Percentiles rank a stretch among this genome's conserved stretches.
Conservation (phyloP, 1,140 invertebrate genomes). For the Megalonaias nervosa region DNA sequence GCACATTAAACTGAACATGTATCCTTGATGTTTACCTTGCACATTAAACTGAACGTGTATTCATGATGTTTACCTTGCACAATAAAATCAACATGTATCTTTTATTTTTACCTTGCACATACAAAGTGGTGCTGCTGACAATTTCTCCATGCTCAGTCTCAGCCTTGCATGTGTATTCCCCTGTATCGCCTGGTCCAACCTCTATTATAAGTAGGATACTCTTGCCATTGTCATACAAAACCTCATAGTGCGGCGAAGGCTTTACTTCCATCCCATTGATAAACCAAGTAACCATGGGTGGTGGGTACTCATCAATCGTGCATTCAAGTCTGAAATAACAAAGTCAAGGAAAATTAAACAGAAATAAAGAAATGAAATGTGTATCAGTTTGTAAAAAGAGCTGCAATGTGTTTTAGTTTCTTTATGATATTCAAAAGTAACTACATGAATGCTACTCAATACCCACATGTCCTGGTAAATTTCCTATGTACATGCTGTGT, state of each 20-base stretch:
- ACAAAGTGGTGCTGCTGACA: conserved; percentile 65
- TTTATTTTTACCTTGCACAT: conserved; percentile 64
- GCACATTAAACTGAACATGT: conserved; percentile 43
- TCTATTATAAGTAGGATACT: conserved; percentile 76
- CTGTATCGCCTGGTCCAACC: conserved; percentile 94
- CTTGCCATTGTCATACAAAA: conserved; percentile 65
- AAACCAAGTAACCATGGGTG: conserved; percentile 68
- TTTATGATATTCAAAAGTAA: too few species aligned
- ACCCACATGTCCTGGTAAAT: too few species aligned
- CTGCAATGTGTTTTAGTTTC: too few species aligned
- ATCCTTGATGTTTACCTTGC: conserved; percentile 52
- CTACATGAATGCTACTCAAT: too few species aligned
- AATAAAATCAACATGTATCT: neutral
- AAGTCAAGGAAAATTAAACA: conserved; percentile 8
- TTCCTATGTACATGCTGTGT: too few species aligned
- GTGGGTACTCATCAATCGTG: conserved; percentile 63
- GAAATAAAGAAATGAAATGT: too few species aligned
- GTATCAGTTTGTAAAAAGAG: too few species aligned
- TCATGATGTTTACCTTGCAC: conserved; percentile 51
- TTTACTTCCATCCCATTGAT: conserved; percentile 69
- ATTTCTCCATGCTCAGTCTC: conserved; percentile 91
- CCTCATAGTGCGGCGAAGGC: conserved; percentile 69
- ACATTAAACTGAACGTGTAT: neutral
- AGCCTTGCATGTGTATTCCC: conserved; percentile 95
- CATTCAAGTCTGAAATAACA: conserved; percentile 65